Conservation (phyloP, 2,888 invertebrate species). For the Calameuta filiformis region DNA sequence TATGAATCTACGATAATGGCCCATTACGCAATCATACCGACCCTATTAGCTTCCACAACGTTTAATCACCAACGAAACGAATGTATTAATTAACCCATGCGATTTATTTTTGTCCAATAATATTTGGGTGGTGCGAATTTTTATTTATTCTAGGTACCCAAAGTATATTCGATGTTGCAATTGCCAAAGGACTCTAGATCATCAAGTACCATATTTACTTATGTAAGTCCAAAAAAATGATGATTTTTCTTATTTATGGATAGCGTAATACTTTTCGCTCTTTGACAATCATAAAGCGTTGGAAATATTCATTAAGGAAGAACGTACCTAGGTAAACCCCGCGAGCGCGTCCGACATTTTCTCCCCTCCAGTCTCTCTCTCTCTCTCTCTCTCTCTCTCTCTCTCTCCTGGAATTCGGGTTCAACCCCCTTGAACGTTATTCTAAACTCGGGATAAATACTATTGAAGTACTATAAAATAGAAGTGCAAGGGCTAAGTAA, state of each 20-base stretch:
- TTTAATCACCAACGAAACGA: background rate
- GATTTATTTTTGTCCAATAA: too few species aligned
- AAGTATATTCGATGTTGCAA: background rate
- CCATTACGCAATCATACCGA: conserved; percentile 21
- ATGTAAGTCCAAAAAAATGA: background rate
- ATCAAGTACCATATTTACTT: background rate
- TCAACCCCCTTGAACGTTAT: too few species aligned
- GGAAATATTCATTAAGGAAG: conserved; percentile 19
- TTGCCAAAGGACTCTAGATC: background rate
- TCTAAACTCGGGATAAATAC: too few species aligned
- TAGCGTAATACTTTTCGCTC: background rate
- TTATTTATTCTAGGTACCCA: background rate
- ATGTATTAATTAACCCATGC: background rate
- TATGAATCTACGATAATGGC: conserved; percentile 29
- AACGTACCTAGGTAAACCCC: background rate
- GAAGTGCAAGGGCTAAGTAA: background rate
- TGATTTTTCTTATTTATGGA: background rate
- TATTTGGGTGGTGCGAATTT: background rate
- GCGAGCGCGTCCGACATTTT: background rate
- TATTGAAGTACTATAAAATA: too few species aligned
- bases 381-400: background rate
- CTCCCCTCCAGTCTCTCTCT: too few species aligned
- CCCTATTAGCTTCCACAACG: background rate
- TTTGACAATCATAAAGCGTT: conserved; percentile 15
- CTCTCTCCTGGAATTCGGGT: background rate